These are phyloP conservation scores for Cirrhinus molitorella DNA, from an alignment of 2,797 vertebrate species.

Conservation along the genomic window DNA sequence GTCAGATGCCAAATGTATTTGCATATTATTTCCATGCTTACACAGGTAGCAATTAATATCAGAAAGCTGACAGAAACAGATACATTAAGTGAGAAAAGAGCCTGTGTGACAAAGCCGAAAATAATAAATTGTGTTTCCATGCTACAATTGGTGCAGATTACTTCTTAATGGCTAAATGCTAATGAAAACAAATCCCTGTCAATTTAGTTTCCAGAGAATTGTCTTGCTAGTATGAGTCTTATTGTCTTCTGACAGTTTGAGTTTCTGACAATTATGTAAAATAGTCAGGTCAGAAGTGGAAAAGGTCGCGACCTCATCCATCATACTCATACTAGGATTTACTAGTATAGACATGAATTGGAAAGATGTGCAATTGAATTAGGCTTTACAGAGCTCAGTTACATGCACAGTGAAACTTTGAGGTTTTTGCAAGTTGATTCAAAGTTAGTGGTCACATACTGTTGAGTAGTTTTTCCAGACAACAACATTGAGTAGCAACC, in stretches of 20 bases:
- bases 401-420: neutral
- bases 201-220: neutral
- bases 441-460: neutral
- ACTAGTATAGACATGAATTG: neutral
- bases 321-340: too few relatives aligned
- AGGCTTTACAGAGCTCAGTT: neutral
- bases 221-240: neutral
- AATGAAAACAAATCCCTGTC: neutral
- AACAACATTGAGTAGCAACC: too few relatives aligned
- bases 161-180: neutral
- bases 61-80: conserved; percentile 1
- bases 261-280: neutral
- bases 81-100: neutral
- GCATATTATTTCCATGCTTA: conserved; percentile 7
- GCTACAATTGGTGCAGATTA: neutral
- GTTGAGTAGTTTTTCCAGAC: neutral
- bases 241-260: neutral
- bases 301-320: neutral
- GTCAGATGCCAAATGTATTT: conserved; percentile 7
- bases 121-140: neutral
- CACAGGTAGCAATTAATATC: neutral
- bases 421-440: neutral
- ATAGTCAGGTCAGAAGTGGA: neutral
- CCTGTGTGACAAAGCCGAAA: neutral
- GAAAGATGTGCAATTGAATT: neutral